phyloP scores from a whole-genome alignment of 1,140 invertebrate genomes.

The Pseudomyrmex flavicornis region DNA sequence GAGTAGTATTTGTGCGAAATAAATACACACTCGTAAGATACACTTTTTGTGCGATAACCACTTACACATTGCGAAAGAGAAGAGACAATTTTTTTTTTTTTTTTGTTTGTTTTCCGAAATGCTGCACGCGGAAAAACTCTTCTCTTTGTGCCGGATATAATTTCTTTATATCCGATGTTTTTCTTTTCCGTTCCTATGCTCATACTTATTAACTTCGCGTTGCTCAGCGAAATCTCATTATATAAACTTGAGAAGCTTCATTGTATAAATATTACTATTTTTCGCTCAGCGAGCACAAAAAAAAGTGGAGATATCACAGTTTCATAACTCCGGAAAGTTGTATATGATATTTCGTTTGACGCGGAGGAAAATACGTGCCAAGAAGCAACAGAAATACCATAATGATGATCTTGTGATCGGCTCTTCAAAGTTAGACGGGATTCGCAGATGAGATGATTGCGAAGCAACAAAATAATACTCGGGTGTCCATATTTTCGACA shows the following conservation, averaged over 20 bases:
- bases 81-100: no score
- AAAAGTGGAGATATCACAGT: not conserved
- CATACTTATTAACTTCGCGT: not conserved
- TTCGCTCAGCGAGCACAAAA: not conserved
- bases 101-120: not conserved
- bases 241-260: slow-evolving; percentile 15
- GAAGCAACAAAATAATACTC: slow-evolving; percentile 11
- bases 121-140: not conserved
- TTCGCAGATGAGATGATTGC: not conserved
- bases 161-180: not conserved
- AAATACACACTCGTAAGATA: no score
- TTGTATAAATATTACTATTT: slow-evolving; percentile 12
- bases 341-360: slow-evolving; percentile 26
- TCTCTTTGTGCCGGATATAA: not conserved
- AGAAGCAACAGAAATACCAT: slow-evolving; percentile 41
- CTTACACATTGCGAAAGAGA: not conserved
- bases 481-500: no score
- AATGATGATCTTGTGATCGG: slow-evolving; percentile 33
- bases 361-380: slow-evolving; percentile 23
- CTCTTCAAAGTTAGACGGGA: not conserved
- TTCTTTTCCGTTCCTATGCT: not conserved
- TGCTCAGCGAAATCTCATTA: not conserved
- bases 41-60: not conserved
- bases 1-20: not conserved
- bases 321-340: slow-evolving; percentile 33